Conservation (phyloP, 2,113 vertebrate genomes). For the Nettapus auritus region DNA sequence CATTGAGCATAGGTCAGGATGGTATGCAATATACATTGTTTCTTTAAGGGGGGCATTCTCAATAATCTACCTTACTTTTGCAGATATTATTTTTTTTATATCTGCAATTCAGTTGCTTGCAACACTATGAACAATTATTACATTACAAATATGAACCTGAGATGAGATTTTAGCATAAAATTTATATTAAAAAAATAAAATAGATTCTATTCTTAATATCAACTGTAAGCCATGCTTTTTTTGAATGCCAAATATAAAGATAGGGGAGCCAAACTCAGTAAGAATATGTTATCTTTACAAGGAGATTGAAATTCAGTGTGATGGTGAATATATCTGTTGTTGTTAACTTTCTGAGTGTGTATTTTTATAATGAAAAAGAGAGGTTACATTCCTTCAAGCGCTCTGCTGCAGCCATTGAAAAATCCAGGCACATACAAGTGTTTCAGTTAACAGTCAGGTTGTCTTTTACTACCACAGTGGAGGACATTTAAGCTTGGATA, state of each 20-base stretch:
- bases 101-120: neutral
- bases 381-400: neutral
- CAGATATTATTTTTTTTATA: neutral
- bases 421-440: neutral
- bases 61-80: neutral
- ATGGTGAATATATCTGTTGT: neutral
- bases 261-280: neutral
- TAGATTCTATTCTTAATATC: neutral
- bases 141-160: neutral
- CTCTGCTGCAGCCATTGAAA: neutral
- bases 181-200: neutral
- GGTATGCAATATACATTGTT: neutral
- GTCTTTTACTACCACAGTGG: neutral
- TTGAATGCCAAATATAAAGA: neutral
- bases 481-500: neutral
- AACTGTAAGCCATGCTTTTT: neutral
- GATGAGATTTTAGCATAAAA: neutral
- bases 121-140: neutral
- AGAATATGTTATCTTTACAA: neutral
- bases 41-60: neutral
- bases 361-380: neutral
- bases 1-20: neutral
- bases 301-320: neutral
- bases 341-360: neutral
- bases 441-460: neutral